Conservation (phyloP, 1,140 invertebrate species). For the Eupeodes corollae region DNA sequence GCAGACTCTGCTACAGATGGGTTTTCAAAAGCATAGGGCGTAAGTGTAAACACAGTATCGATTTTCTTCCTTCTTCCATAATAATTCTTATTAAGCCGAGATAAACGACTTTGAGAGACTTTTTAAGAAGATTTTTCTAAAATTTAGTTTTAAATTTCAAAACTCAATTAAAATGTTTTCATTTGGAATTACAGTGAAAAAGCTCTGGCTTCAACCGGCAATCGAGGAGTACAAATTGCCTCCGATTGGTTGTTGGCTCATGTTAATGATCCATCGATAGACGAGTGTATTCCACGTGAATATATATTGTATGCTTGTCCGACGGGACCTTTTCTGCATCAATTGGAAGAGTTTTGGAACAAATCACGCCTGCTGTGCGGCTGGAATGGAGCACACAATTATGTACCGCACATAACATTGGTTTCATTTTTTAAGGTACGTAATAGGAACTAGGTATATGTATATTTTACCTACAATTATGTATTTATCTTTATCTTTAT, state of each 20-base stretch:
- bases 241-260: constrained; percentile 84
- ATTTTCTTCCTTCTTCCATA: background rate
- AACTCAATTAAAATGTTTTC: too few species aligned
- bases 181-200: constrained; percentile 57
- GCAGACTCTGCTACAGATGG: constrained; percentile 74
- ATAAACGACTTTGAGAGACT: too few species aligned
- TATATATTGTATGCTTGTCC: constrained; percentile 81
- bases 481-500: too few species aligned
- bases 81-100: background rate
- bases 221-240: constrained; percentile 72
- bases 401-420: constrained; percentile 78
- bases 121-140: too few species aligned
- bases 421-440: constrained; percentile 78
- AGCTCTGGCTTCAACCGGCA: constrained; percentile 78
- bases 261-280: constrained; percentile 68
- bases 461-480: background rate
- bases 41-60: constrained; percentile 41
- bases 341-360: constrained; percentile 66
- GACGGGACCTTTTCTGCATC: constrained; percentile 53
- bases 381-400: constrained; percentile 83
- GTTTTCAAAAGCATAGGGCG: constrained; percentile 76
- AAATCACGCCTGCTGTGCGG: constrained; percentile 61
- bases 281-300: constrained; percentile 61
- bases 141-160: too few species aligned
- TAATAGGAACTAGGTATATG: background rate